Conservation (phyloP, 2,797 vertebrate species). For the Anguilla megastoma region DNA sequence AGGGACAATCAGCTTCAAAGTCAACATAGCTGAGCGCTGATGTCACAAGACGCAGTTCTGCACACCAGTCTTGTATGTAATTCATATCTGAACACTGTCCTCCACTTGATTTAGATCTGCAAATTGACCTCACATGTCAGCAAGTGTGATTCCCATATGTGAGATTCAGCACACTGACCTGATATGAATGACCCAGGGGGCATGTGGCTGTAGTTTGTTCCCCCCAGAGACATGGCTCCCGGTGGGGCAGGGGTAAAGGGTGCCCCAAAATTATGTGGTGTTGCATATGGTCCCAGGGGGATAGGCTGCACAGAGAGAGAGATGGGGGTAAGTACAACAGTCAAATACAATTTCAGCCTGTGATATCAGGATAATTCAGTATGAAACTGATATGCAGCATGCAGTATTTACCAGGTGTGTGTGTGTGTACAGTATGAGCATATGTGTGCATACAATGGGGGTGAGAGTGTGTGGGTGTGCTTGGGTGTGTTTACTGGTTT, state of each 20-base stretch:
- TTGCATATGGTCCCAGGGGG: slow-evolving; percentile 90
- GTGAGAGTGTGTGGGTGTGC: not conserved
- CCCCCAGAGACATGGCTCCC: slow-evolving; percentile 77
- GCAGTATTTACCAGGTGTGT: not conserved
- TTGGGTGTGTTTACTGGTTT: no score
- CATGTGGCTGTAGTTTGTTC: slow-evolving; percentile 93
- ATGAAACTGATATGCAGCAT: not conserved
- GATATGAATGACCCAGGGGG: slow-evolving; percentile 93
- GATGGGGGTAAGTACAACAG: not conserved
- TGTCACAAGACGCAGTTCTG: not conserved
- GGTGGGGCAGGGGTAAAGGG: slow-evolving; percentile 81
- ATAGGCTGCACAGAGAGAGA: slow-evolving; percentile 72
- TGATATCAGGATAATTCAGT: not conserved
- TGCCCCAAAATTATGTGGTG: slow-evolving; percentile 84
- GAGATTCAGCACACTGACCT: slow-evolving; percentile 73
- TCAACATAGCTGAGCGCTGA: not conserved
- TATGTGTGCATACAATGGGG: not conserved
- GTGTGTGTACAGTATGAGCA: not conserved
- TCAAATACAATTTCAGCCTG: not conserved
- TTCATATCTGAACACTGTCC: not conserved
- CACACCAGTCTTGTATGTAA: not conserved
- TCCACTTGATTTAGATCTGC: not conserved
- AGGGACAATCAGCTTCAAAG: no score
- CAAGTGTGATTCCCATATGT: not conserved
- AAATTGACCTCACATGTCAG: not conserved